These are phyloP conservation scores for Rhinopomastus cyanomelas DNA, from an alignment of 2,113 vertebrate species.

Conservation along the genomic window DNA sequence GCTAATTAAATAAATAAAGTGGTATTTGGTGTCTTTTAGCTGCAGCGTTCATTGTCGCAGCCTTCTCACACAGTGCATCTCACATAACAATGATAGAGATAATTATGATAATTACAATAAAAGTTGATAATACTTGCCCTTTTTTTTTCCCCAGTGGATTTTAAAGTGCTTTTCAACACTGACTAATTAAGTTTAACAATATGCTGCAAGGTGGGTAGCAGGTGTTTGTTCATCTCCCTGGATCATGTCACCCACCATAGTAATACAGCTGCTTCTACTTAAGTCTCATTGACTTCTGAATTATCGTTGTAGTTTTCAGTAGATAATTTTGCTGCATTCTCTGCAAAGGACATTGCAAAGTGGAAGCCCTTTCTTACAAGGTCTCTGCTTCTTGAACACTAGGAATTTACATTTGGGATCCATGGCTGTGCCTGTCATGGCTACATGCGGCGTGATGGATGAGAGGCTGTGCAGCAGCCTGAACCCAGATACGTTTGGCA, in stretches of 20 bases:
- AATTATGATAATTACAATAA: conserved; percentile 57
- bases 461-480: background rate
- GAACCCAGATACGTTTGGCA: background rate
- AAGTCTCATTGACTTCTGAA: conserved; percentile 52
- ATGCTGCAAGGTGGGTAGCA: conserved; percentile 26
- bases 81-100: conserved; percentile 34
- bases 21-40: conserved; percentile 1
- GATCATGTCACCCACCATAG: conserved; percentile 25
- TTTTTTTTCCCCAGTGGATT: conserved; percentile 40
- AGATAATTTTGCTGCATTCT: conserved; percentile 7
- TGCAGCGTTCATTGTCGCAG: background rate
- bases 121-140: conserved; percentile 54
- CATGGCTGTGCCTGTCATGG: fast-evolving
- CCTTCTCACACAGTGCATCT: conserved; percentile 15
- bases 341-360: background rate
- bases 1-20: conserved; percentile 3
- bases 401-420: background rate
- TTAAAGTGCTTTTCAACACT: conserved; percentile 50
- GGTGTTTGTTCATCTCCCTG: conserved; percentile 51
- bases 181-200: conserved; percentile 49
- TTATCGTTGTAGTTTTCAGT: background rate
- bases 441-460: fast-evolving
- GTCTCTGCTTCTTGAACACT: background rate
- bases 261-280: conserved; percentile 55
- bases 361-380: background rate